A percentile compares a stretch with the other conserved stretches of the same genome.
Conservation (phyloP, 1,140 invertebrate species). For the Drosophila serrata region DNA sequence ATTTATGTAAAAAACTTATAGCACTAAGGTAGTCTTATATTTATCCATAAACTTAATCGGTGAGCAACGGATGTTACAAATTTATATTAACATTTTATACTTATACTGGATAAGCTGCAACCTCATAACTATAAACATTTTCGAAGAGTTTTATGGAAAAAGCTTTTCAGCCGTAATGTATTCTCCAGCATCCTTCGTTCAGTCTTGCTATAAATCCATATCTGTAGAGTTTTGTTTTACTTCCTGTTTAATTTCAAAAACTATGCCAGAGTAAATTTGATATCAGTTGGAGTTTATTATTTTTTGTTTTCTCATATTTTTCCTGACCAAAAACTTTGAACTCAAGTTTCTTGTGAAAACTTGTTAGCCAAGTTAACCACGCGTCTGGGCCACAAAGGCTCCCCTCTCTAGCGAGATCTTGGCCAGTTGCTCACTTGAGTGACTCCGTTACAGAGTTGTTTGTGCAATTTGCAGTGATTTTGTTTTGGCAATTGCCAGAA, state of each 20-base stretch:
- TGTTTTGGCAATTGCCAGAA: constrained; percentile 58
- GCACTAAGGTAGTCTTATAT: not conserved
- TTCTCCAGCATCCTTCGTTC: not conserved
- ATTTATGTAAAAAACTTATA: not conserved
- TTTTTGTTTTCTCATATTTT: not conserved
- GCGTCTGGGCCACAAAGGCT: constrained; percentile 44
- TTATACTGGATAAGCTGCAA: not conserved
- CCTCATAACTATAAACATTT: not conserved
- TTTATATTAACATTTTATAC: too few species aligned
- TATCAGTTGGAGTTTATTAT: not conserved
- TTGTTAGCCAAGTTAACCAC: constrained; percentile 31
- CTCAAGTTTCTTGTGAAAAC: not conserved
- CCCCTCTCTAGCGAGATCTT: constrained; percentile 5
- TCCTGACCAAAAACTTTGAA: not conserved
- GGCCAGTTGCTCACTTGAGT: constrained; percentile 29
- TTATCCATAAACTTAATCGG: not conserved
- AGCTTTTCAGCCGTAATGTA: not conserved
- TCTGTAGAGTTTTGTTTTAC: constrained; percentile 19
- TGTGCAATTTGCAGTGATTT: constrained; percentile 49
- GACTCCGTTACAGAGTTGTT: constrained; percentile 23
- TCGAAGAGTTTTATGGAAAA: not conserved
- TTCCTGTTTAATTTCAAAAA: not conserved
- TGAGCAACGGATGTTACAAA: too few species aligned
- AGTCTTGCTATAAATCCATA: constrained; percentile 18
- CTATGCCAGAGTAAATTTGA: not conserved